Evolutionary conservation across 2,888 invertebrate species (phyloP).

Genomic region (Cryptophagus acutangulus): DNA sequence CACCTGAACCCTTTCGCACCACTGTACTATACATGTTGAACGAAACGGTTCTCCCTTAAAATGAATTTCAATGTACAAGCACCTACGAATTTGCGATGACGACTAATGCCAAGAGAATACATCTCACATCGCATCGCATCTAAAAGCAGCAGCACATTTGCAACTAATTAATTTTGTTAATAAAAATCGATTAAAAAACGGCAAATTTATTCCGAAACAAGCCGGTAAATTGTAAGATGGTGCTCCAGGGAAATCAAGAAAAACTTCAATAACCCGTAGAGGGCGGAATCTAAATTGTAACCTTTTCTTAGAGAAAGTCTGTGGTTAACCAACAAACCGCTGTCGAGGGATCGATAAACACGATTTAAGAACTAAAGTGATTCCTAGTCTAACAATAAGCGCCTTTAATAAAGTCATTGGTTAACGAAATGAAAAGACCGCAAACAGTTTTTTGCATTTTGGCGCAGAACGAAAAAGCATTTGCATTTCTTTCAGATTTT

Average conservation of each 20-base stretch:
- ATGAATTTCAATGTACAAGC: too few relatives aligned
- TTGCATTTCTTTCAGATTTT: constrained; percentile 4
- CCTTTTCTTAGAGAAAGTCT: constrained; percentile 32
- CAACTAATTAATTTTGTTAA: too few relatives aligned
- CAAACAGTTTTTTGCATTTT: constrained; percentile 5
- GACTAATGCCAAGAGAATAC: too few relatives aligned
- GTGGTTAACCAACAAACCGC: constrained; percentile 35
- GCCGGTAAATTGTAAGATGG: constrained; percentile 30
- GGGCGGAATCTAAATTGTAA: constrained; percentile 35
- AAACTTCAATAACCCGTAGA: constrained; percentile 37
- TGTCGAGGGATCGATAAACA: constrained; percentile 37
- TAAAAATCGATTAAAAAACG: too few relatives aligned
- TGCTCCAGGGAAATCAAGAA: constrained; percentile 37
- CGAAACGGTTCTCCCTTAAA: too few relatives aligned
- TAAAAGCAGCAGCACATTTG: too few relatives aligned
- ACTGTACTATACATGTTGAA: too few relatives aligned
- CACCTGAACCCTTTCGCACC: constrained; percentile 37
- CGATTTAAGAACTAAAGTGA: constrained; percentile 39
- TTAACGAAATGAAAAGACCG: constrained; percentile 13
- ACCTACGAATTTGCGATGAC: too few relatives aligned
- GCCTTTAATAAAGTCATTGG: constrained; percentile 23
- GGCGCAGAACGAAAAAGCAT: constrained; percentile 1
- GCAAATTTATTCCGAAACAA: constrained; percentile 22
- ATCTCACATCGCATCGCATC: too few relatives aligned
- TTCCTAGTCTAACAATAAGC: constrained; percentile 24